Base-by-base conservation (phyloP, 2,888 invertebrate species). In the Seira ritae region DNA sequence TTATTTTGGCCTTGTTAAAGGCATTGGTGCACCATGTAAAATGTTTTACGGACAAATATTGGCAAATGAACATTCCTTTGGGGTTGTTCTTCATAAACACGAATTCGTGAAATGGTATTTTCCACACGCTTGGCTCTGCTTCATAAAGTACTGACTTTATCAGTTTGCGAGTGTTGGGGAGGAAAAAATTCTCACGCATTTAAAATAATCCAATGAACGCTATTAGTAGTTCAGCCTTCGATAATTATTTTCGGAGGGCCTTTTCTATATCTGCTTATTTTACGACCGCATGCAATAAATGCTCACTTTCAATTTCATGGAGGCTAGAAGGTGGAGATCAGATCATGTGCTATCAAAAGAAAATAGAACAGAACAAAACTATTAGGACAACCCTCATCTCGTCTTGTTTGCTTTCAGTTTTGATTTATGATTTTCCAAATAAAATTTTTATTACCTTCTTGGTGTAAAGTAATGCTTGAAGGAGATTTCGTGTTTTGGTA, bases 231-330 rank as follows among this genome's bases (percentile, higher is more conserved):
- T 55, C 15, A 55, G 55, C 55, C 55, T 55, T 55, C 42, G 17
- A 17, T 55, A 55, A 55, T n/a, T 55, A 17, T 55, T 55, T 55
- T 55, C 55, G 55, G 55, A 55, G 55, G 55, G 17, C 55, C 55
- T 55, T 8, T 42, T 42, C 42, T 2, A 55, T 17, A 55, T 55
- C 1, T 17, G 1, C 55, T 8, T 55, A 42, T 55, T 55, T 55
- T 12, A 17, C 15, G 55, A 31, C 8, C 8, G 31, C 31, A 31
- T 31, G 31, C 31, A 4, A 2, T 31, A 31, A 31, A 2, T 31
- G 8, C 8, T 31, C 31, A 17, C 55, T 55, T 55, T 55, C 15
- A 55, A 15, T 55, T 55, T 55, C 55, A 55, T 55, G 55, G 55
- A 55, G 55, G 55, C 55, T 4, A 31, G 31, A 31, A 4, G 8